Percentiles rank a stretch among this genome's conserved stretches.
Conservation (phyloP, 1,140 invertebrate genomes). For the Vollenhovia emeryi region DNA sequence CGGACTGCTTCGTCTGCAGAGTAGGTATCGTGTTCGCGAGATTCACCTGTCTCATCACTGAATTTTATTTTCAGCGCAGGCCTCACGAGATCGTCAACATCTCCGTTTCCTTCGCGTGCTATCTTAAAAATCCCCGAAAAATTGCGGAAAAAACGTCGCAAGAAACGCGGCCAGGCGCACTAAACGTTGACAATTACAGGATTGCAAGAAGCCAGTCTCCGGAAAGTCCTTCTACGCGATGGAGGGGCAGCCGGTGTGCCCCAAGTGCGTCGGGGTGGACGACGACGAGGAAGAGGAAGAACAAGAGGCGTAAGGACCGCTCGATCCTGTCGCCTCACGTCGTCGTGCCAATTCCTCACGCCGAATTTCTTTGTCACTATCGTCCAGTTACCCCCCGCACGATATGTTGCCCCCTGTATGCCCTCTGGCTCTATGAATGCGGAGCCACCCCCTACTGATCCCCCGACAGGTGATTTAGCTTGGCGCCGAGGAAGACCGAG, state of each 20-base stretch:
- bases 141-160: not conserved
- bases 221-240: slow-evolving; percentile 98
- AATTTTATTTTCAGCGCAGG: not conserved
- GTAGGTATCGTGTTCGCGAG: slow-evolving; percentile 87
- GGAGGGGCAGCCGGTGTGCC: slow-evolving; percentile 96
- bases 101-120: not conserved
- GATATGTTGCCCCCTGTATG: slow-evolving; percentile 58
- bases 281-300: slow-evolving; percentile 91
- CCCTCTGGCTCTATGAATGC: slow-evolving; percentile 72
- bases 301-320: slow-evolving; percentile 75
- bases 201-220: slow-evolving; percentile 95
- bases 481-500: not conserved
- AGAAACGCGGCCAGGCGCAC: not conserved
- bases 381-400: slow-evolving; percentile 12
- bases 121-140: not conserved
- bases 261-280: slow-evolving; percentile 95
- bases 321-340: slow-evolving; percentile 25
- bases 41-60: not conserved
- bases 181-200: slow-evolving; percentile 87
- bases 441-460: slow-evolving; percentile 55
- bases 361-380: slow-evolving; percentile 36
- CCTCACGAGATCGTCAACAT: not conserved
- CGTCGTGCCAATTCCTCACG: slow-evolving; percentile 51
- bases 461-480: slow-evolving; percentile 61
- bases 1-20: slow-evolving; percentile 99